Evolutionary conservation across 2,797 vertebrate genomes (phyloP).

Genomic region (Lepidocolaptes lacrymiger): DNA sequence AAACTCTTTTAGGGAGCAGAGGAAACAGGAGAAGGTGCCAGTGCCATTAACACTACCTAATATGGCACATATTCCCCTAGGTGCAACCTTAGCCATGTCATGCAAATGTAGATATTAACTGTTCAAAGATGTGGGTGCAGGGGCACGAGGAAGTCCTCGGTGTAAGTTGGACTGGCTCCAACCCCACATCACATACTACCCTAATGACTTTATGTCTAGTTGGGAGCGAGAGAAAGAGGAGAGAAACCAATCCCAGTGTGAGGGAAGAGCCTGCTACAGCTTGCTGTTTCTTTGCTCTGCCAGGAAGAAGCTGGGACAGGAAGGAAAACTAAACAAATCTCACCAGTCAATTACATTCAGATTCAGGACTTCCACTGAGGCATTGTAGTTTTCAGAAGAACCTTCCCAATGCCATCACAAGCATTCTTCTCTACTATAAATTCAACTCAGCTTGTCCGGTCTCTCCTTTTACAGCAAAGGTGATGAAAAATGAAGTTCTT

Average conservation of each 20-base stretch:
- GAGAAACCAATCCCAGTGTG: neutral
- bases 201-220: neutral
- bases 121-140: neutral
- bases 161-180: neutral
- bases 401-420: neutral
- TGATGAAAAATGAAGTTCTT: neutral
- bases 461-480: neutral
- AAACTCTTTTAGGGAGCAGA: neutral
- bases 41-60: constrained; percentile 26
- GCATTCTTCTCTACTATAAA: neutral
- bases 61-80: neutral
- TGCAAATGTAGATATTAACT: neutral
- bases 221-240: neutral
- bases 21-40: constrained; percentile 45
- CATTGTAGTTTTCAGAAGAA: neutral
- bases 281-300: neutral
- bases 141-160: neutral
- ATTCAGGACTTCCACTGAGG: neutral
- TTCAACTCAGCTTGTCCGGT: neutral
- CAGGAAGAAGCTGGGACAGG: neutral
- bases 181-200: constrained; percentile 1
- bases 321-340: neutral
- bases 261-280: neutral
- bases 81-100: neutral
- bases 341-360: neutral